Evolutionary conservation across 1,140 invertebrate genomes (phyloP).

Genomic region (Eriocheir sinensis): DNA sequence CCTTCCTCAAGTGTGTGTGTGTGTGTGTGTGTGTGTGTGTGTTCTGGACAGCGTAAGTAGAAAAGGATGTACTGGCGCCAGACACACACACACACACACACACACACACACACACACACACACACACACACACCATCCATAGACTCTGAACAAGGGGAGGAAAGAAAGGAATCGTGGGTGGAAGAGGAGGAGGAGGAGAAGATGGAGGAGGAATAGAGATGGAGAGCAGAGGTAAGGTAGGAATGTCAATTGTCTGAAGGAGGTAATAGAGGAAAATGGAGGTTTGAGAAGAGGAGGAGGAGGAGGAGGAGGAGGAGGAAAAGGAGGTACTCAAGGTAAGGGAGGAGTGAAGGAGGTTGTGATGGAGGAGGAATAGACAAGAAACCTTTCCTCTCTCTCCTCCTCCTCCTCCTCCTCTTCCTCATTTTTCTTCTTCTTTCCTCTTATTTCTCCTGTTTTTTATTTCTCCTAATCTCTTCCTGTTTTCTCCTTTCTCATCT

Average conservation of each 20-base stretch:
- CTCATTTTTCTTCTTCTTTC: background rate
- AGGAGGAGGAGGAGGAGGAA: no score
- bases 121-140: slow-evolving; percentile 12
- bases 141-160: background rate
- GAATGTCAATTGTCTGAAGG: no score
- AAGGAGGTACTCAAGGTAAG: no score
- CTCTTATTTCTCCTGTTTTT: background rate
- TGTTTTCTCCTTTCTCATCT: background rate
- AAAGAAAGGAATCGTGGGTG: background rate
- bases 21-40: slow-evolving; percentile 21
- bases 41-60: background rate
- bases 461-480: background rate
- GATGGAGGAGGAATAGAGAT: no score
- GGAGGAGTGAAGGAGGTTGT: no score
- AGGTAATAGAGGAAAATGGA: no score
- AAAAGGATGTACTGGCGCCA: background rate
- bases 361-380: no score
- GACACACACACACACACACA: background rate
- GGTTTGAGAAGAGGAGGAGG: no score
- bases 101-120: slow-evolving; percentile 1
- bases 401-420: background rate
- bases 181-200: no score
- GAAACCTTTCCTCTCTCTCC: background rate
- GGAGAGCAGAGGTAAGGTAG: no score
- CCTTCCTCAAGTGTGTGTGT: background rate